Base-by-base conservation (phyloP, 2,113 vertebrate genomes). In the Meriones unguiculatus region DNA sequence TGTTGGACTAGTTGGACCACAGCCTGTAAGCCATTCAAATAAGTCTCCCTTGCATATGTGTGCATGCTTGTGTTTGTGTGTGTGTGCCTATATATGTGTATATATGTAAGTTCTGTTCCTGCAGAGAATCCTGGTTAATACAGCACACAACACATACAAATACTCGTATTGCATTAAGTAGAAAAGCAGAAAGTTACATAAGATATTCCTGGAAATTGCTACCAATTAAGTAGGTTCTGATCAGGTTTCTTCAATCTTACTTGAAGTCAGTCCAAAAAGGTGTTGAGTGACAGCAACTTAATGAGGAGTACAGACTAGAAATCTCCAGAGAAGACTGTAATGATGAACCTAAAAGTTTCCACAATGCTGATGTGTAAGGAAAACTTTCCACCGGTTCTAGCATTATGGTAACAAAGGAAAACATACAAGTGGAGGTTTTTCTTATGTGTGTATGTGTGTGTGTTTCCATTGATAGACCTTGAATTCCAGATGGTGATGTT, bases 401-500 rank as follows among this genome's bases (percentile, higher is more conserved):
- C 9, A n/a, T 32, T 73, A 91, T 28, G 4, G 54, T 67, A 90
- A 97, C 81, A 77, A 75, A 90, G 70, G 75, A 57, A 94, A 86
- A 89, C 13, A 85, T 89, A 24, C 0, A 91, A 62, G 15, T 54
- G 20, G 90, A 57, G 57, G 14, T 12, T 12, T 14, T 57, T 12
- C 15, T 12, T 94, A 46, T n/a, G 65, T 70, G 95, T 72, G 76
- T 69, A 93, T 67, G 90, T 95, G 65, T 87, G 86, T 32, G 64
- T 25, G 64, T 52, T 94, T 96, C 59, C 2, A 78, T 9, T 85
- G 84, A 73, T 86, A 95, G 78, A 91, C 65, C 87, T 57, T 96
- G 94, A 96, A 90, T 94, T 88, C 59, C 59, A 86, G 62, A 87
- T 20, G 95, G 17, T 95, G n/a, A 96, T 59, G 59, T 93, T 82